Evolutionary conservation across 2,888 invertebrate genomes (phyloP).

Genomic region (Aplocera efformata): DNA sequence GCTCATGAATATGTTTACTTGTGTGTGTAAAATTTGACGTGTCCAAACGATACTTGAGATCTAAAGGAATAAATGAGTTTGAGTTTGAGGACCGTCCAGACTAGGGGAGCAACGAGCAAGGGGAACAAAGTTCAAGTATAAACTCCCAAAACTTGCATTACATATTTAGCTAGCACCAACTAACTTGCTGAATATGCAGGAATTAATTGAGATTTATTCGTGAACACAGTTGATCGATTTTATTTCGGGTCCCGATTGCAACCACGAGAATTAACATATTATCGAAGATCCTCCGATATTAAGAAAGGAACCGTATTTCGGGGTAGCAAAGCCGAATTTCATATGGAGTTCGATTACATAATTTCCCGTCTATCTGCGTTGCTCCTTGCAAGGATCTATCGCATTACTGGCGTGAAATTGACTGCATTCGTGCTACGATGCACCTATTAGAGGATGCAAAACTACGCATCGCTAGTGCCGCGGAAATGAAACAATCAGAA

Average conservation of each 20-base stretch:
- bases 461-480: constrained; percentile 10
- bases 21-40: too few species aligned
- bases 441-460: constrained; percentile 14
- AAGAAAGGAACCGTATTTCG: background rate
- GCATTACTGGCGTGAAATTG: constrained; percentile 21
- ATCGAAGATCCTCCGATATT: background rate
- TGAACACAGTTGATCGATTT: background rate
- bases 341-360: constrained; percentile 1
- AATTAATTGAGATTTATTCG: constrained; percentile 5
- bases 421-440: constrained; percentile 15
- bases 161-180: too few species aligned
- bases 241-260: background rate
- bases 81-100: too few species aligned
- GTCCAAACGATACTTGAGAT: too few species aligned
- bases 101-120: too few species aligned
- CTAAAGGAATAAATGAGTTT: too few species aligned
- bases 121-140: too few species aligned
- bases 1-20: too few species aligned
- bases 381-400: constrained; percentile 12
- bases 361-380: background rate
- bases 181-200: background rate
- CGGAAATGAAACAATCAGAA: constrained; percentile 8
- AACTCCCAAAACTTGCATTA: too few species aligned
- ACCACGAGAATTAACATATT: constrained; percentile 3
- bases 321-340: background rate